These are phyloP conservation scores for Hylaeus anthracinus DNA, from an alignment of 1,140 invertebrate genomes.

Conservation along the genomic window DNA sequence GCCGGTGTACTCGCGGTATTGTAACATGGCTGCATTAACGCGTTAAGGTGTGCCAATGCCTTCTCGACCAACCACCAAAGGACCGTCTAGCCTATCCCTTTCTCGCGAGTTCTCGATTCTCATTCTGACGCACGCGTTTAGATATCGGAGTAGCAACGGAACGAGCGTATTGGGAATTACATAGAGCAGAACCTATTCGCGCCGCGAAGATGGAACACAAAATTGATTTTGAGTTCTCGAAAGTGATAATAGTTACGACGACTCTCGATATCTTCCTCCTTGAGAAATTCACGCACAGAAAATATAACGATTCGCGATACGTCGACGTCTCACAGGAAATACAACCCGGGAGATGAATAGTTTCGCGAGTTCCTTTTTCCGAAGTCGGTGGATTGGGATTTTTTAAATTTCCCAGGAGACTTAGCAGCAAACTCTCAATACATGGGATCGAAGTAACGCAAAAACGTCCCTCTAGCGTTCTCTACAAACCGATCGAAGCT, in stretches of 20 bases:
- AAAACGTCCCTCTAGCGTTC: slow-evolving; percentile 24
- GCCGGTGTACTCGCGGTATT: background rate
- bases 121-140: too few species aligned
- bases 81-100: too few species aligned
- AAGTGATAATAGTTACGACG: background rate
- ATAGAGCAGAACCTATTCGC: too few species aligned
- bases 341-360: slow-evolving; percentile 1
- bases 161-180: too few species aligned
- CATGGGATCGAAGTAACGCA: background rate
- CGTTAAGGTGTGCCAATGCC: too few species aligned
- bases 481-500: slow-evolving; percentile 36
- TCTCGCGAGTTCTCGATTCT: too few species aligned
- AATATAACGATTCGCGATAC: slow-evolving; percentile 3
- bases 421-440: slow-evolving; percentile 6
- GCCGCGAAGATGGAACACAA: too few species aligned
- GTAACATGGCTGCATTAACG: too few species aligned
- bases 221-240: too few species aligned
- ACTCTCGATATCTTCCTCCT: background rate
- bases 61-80: too few species aligned
- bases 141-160: too few species aligned
- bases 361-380: background rate
- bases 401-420: slow-evolving; percentile 59
- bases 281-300: background rate
- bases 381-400: slow-evolving; percentile 35
- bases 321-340: background rate